Conservation (phyloP, 2,888 invertebrate genomes). For the Heliconius charithonia region DNA sequence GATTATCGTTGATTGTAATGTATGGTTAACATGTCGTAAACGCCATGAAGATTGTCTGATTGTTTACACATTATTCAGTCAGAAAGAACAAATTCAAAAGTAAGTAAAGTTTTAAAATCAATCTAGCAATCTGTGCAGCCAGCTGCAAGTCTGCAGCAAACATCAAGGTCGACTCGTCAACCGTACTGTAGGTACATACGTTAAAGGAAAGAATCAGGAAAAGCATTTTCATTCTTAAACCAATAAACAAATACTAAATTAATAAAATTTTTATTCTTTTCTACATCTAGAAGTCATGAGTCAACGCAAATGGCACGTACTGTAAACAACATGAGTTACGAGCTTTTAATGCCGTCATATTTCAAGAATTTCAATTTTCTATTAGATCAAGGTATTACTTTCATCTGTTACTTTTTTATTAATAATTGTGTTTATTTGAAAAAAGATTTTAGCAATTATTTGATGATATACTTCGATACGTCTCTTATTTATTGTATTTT, state of each 20-base stretch:
- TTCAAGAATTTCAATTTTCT: neutral
- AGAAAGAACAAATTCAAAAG: too few species aligned
- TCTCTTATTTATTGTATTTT: neutral
- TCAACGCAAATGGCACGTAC: constrained; percentile 21
- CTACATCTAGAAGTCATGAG: neutral
- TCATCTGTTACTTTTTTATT: neutral
- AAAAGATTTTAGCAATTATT: neutral
- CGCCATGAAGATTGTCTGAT: too few species aligned
- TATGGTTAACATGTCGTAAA: too few species aligned
- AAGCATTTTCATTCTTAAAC: neutral
- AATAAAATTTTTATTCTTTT: constrained; percentile 2
- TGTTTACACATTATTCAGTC: too few species aligned
- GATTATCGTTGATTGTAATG: too few species aligned
- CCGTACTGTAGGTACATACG: neutral
- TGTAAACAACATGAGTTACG: constrained; percentile 30
- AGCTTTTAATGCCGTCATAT: constrained; percentile 28
- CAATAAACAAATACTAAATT: neutral
- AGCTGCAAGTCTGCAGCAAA: neutral
- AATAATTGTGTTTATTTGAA: neutral
- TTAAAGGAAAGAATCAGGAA: neutral
- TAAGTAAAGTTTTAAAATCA: too few species aligned
- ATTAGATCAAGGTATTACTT: neutral
- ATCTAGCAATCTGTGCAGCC: too few species aligned
- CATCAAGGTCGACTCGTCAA: neutral
- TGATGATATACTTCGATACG: neutral